phyloP scores from a whole-genome alignment of 2,888 invertebrate species.

The Helobdella robusta region DNA sequence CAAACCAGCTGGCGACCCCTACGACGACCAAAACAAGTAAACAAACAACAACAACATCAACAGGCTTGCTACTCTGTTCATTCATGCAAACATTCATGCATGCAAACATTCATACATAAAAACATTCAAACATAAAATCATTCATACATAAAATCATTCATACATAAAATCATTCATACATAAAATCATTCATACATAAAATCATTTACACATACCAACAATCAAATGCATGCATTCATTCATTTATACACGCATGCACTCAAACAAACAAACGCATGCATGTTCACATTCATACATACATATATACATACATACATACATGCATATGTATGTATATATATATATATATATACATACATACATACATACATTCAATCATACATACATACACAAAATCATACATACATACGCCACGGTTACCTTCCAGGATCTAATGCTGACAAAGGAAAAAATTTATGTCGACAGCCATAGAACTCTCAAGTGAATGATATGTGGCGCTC shows the following conservation, averaged over 20 bases:
- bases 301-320: slow-evolving; percentile 22
- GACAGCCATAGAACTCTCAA: too few relatives aligned
- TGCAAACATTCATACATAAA: too few relatives aligned
- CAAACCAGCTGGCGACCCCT: too few relatives aligned
- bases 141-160: slow-evolving; percentile 23
- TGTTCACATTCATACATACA: slow-evolving; percentile 24
- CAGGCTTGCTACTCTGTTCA: too few relatives aligned
- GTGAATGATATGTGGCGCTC: too few relatives aligned
- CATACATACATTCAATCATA: slow-evolving; percentile 16
- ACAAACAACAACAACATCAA: too few relatives aligned
- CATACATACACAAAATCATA: slow-evolving; percentile 21
- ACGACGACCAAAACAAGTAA: too few relatives aligned
- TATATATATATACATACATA: slow-evolving; percentile 22
- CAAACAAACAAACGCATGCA: slow-evolving; percentile 19
- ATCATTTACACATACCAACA: slow-evolving; percentile 24
- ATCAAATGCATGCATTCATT: slow-evolving; percentile 17
- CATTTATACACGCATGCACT: slow-evolving; percentile 18
- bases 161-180: slow-evolving; percentile 23
- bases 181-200: slow-evolving; percentile 24
- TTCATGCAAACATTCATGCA: too few relatives aligned
- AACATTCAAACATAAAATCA: too few relatives aligned
- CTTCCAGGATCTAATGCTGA: too few relatives aligned
- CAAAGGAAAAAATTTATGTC: too few relatives aligned
- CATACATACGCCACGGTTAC: slow-evolving; percentile 20
- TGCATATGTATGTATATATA: slow-evolving; percentile 13